Conservation (phyloP, 2,888 invertebrate species). For the Spodoptera picta region DNA sequence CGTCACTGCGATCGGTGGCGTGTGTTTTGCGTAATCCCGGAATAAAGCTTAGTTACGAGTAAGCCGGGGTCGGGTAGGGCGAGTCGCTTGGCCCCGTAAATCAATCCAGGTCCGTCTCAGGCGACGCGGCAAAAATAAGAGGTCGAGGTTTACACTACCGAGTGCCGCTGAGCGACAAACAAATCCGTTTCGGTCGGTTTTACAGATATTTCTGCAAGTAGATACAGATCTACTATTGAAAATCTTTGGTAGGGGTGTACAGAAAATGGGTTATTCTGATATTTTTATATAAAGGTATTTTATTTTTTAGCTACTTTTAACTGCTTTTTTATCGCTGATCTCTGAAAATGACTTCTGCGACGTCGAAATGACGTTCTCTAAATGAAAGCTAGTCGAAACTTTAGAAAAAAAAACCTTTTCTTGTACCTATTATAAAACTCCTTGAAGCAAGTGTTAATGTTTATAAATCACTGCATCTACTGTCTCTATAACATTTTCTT, state of each 20-base stretch:
- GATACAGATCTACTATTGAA: too few relatives aligned
- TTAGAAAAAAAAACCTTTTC: too few relatives aligned
- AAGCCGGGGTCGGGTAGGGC: slow-evolving; percentile 76
- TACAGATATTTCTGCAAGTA: slow-evolving; percentile 20
- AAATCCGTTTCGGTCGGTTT: slow-evolving; percentile 58
- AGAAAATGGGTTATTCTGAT: too few relatives aligned
- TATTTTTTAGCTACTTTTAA: too few relatives aligned
- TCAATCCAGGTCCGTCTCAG: slow-evolving; percentile 80
- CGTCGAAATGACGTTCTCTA: too few relatives aligned
- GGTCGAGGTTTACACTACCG: slow-evolving; percentile 62
- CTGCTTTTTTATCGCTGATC: too few relatives aligned
- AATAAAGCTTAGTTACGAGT: slow-evolving; percentile 81
- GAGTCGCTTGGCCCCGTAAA: slow-evolving; percentile 83
- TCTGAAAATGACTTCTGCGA: too few relatives aligned
- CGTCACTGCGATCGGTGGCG: slow-evolving; percentile 75
- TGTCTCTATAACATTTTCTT: slow-evolving; percentile 16
- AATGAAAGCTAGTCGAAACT: too few relatives aligned
- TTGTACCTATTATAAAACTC: too few relatives aligned
- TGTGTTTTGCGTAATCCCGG: slow-evolving; percentile 82
- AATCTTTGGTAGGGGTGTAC: too few relatives aligned
- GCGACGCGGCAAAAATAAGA: slow-evolving; percentile 82
- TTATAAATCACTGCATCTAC: slow-evolving; percentile 22
- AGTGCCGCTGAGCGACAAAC: slow-evolving; percentile 49
- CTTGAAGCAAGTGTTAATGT: slow-evolving; percentile 13
- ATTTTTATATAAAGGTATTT: too few relatives aligned